Base-by-base conservation (phyloP, 2,113 vertebrate genomes). In the Dinomys branickii region DNA sequence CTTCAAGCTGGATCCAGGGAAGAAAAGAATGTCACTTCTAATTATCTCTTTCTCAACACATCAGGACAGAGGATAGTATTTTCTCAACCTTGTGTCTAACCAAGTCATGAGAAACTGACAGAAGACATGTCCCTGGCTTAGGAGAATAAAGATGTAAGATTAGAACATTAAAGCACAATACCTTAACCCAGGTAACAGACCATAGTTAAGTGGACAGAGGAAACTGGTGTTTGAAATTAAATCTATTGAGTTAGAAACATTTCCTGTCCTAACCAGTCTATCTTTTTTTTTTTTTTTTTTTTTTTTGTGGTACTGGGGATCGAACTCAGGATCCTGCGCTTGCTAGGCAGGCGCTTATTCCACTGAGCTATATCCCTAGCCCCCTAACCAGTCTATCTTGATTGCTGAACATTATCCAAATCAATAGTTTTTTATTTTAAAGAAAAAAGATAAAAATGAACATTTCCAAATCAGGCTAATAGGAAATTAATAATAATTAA, bases 221-320 rank as follows among this genome's bases (percentile, higher is more conserved):
- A 94, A 47, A 61, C 12, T 90, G 14, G 13, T 87, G 30, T 95
- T 97, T 90, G 20, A 92, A 97, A 96, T 95, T 73, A 41, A 92
- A 86, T 81, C n/a, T 90, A 20, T 50, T 96, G 80, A 94, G 26
- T 90, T 59, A 87, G 67, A 92, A 94, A 84, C 35, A 81, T 81
- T 84, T 75, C 35, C 50, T 87, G n/a, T 94, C n/a, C n/a, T n/a
- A n/a, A n/a, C n/a, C n/a, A n/a, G n/a, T n/a, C n/a, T n/a, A n/a
- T n/a, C n/a, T n/a, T n/a, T n/a, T n/a, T n/a, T n/a, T n/a, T n/a
- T n/a, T n/a, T n/a, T n/a, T n/a, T n/a, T n/a, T n/a, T n/a, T n/a
- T n/a, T n/a, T n/a, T n/a, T n/a, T n/a, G n/a, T n/a, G n/a, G n/a
- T n/a, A n/a, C n/a, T n/a, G n/a, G n/a, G n/a, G n/a, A n/a, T n/a